These are phyloP conservation scores for Sapajus apella DNA, from an alignment of 2,113 vertebrate genomes.

Conservation along the genomic window DNA sequence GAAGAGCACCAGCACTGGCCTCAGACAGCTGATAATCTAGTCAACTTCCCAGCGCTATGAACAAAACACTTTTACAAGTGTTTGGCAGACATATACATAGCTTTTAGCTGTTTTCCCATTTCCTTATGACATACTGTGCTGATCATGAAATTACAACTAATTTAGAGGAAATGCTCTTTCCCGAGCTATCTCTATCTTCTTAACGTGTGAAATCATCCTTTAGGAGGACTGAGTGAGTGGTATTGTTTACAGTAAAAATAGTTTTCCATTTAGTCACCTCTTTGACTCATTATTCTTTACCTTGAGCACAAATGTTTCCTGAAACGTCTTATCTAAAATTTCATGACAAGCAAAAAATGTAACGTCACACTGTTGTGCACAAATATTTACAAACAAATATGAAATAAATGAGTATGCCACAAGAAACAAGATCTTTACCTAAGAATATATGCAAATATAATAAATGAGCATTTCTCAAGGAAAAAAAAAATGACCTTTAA, in stretches of 20 bases:
- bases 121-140: slow-evolving; percentile 69
- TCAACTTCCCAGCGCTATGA: not conserved
- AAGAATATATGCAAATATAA: slow-evolving; percentile 21
- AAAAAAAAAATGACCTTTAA: slow-evolving; percentile 72
- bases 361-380: slow-evolving; percentile 45
- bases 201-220: slow-evolving; percentile 68
- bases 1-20: not conserved
- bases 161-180: slow-evolving; percentile 74
- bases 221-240: slow-evolving; percentile 49
- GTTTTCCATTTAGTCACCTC: slow-evolving; percentile 72
- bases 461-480: slow-evolving; percentile 22
- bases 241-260: slow-evolving; percentile 67
- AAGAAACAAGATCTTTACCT: slow-evolving; percentile 71
- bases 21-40: not conserved
- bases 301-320: slow-evolving; percentile 60
- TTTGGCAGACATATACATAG: not conserved
- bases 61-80: slow-evolving; percentile 26
- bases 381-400: slow-evolving; percentile 77
- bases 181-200: slow-evolving; percentile 54
- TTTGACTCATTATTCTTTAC: slow-evolving; percentile 72
- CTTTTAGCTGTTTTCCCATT: not conserved
- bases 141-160: slow-evolving; percentile 71
- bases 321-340: slow-evolving; percentile 70
- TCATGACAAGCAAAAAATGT: slow-evolving; percentile 74
- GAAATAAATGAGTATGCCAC: slow-evolving; percentile 28